Percentiles rank a stretch among this genome's conserved stretches.
Conservation (phyloP, 2,797 vertebrate genomes). For the Myiotriccus ornatus region DNA sequence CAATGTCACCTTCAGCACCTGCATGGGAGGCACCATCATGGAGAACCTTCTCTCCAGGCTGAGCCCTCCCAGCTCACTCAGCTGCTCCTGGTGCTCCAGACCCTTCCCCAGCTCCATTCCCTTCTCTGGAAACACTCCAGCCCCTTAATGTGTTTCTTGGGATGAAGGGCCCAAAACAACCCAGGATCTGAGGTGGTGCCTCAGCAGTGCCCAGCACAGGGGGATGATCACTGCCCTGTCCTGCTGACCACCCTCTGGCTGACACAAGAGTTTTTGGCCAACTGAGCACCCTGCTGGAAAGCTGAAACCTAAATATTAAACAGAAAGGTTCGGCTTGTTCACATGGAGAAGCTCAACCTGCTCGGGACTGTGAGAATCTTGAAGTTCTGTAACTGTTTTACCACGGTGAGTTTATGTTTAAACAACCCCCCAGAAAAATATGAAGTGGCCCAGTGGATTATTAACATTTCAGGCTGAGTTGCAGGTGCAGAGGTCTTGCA, state of each 20-base stretch:
- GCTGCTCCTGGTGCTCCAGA: not conserved
- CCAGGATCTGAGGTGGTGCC: not conserved
- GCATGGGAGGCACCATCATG: not conserved
- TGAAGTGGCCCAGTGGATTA: not conserved
- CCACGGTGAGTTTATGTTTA: not conserved
- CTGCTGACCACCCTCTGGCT: not conserved
- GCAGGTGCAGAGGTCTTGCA: not conserved
- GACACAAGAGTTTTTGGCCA: not conserved
- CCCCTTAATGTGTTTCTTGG: not conserved
- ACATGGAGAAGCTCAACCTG: accelerated
- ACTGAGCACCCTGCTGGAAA: not conserved
- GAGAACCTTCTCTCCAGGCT: not conserved
- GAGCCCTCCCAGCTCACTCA: not conserved
- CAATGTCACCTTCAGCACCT: not conserved
- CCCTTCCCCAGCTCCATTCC: not conserved
- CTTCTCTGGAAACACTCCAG: not conserved
- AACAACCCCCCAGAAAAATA: not conserved
- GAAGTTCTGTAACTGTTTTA: not conserved
- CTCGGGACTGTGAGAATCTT: accelerated
- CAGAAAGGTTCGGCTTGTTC: not conserved
- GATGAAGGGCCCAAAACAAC: not conserved
- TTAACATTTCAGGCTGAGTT: not conserved
- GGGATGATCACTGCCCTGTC: not conserved
- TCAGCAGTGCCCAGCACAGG: not conserved
- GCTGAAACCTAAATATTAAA: not conserved